Evolutionary conservation across 1,140 invertebrate species (phyloP), one percentile per base, ranked within the genome.

Genomic region (Pemphigus obesinymphae): DNA sequence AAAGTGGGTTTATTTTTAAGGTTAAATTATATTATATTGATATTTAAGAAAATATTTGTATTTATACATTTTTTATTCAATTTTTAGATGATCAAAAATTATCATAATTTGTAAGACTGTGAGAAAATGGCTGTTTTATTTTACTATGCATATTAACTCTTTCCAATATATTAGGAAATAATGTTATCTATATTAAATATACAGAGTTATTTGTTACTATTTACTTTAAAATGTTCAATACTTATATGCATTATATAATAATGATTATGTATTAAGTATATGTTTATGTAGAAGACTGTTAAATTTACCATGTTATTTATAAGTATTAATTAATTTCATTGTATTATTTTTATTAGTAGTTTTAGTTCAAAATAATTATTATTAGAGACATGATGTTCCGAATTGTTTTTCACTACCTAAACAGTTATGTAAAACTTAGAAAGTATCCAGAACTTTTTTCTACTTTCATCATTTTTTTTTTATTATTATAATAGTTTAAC

Each of bases 241-340:
- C n/a, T n/a, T 66, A 37, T 66, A 29, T 37, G 20, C n/a, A n/a
- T n/a, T 37, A 37, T 11, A 66, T 66, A 17, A 34, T 66, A 37
- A 66, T 66, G 10, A 63, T 63, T 20, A 20, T 63, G 55, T 58
- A 26, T 26, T 26, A 17, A n/a, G n/a, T n/a, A 58, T 66, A 34
- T 34, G 13, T 66, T 66, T 66, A 66, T 66, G 20, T n/a, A n/a
- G 34, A 40, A 66, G 63, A 66, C 63, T 66, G 63, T 66, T 66
- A 63, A 2, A 63, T 63, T 31, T 34, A 34, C 31, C 0, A 61
- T 63, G 20, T 63, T 45, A 45, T 7, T 63, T 63, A 63, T 34
- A 34, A 63, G 2, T 1, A 63, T 10, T 8, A 6, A n/a, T 66
- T 7, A 37, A 40, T 66, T 66, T 66, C 1, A 37, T 66, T 37